Conservation (phyloP, 2,888 invertebrate species). For the Globia sparganii region DNA sequence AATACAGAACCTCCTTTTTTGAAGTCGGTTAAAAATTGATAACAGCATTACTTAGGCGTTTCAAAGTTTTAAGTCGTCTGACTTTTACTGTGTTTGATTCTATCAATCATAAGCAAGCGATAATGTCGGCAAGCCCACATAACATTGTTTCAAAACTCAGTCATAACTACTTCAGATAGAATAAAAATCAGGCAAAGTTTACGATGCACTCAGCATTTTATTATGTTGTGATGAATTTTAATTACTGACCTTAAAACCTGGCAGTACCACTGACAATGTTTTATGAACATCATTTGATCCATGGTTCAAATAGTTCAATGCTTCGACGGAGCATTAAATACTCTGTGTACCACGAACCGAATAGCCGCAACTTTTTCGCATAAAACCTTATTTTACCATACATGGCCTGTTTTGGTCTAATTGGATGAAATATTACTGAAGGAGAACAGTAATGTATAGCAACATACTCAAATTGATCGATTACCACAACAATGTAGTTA, state of each 20-base stretch:
- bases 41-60: too few relatives aligned
- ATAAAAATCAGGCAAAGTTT: constrained; percentile 73
- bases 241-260: constrained; percentile 75
- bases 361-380: constrained; percentile 27
- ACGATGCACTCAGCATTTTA: constrained; percentile 72
- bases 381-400: constrained; percentile 22
- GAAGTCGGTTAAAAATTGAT: too few relatives aligned
- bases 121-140: neutral
- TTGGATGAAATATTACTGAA: neutral
- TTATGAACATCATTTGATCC: constrained; percentile 78
- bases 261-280: constrained; percentile 71
- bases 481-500: constrained; percentile 69
- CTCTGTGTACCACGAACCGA: constrained; percentile 20
- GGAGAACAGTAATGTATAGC: constrained; percentile 44
- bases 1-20: too few relatives aligned
- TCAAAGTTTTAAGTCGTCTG: neutral
- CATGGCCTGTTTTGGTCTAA: constrained; percentile 34
- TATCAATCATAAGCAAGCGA: neutral
- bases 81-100: neutral
- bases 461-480: constrained; percentile 48
- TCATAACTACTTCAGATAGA: constrained; percentile 70
- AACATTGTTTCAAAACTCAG: constrained; percentile 56
- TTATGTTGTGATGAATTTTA: constrained; percentile 82
- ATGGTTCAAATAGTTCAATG: constrained; percentile 78
- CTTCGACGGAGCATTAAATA: constrained; percentile 65